Conservation (phyloP, 2,797 vertebrate species). For the Falco peregrinus region DNA sequence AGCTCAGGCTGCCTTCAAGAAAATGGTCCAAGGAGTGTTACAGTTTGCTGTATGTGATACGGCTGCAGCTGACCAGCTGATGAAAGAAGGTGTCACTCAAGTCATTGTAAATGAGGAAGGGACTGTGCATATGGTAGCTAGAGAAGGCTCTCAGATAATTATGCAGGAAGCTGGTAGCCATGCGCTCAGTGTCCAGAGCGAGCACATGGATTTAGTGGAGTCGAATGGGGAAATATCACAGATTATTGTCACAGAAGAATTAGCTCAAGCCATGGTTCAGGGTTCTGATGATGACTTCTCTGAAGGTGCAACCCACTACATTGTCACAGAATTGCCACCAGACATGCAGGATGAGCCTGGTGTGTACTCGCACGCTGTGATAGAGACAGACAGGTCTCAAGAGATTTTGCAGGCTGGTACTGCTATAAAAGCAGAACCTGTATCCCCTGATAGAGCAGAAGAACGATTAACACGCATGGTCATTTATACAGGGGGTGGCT, state of each 20-base stretch:
- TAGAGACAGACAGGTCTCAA: slow-evolving; percentile 66
- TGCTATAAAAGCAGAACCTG: slow-evolving; percentile 28
- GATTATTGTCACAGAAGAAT: slow-evolving; percentile 82
- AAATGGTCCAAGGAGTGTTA: slow-evolving; percentile 90
- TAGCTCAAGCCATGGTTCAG: slow-evolving; percentile 80
- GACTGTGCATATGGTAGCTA: slow-evolving; percentile 81
- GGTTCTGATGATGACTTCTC: slow-evolving; percentile 67
- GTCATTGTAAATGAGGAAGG: slow-evolving; percentile 95
- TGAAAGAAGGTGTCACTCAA: slow-evolving; percentile 93
- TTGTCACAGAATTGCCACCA: slow-evolving; percentile 91
- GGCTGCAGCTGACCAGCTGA: slow-evolving; percentile 83
- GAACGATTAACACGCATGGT: slow-evolving; percentile 84
- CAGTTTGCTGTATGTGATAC: slow-evolving; percentile 87
- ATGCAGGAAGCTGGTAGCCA: slow-evolving; percentile 78
- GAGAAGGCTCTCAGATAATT: slow-evolving; percentile 79
- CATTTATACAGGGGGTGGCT: slow-evolving; percentile 84
- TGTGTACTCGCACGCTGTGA: slow-evolving; percentile 79
- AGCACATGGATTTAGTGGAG: slow-evolving; percentile 74
- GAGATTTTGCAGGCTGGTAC: slow-evolving; percentile 70
- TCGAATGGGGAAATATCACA: slow-evolving; percentile 77
- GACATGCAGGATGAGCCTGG: slow-evolving; percentile 80
- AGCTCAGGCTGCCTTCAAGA: slow-evolving; percentile 78
- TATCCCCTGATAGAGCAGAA: slow-evolving; percentile 32
- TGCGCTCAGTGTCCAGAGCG: slow-evolving; percentile 65
- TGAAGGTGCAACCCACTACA: slow-evolving; percentile 88